Conservation (phyloP, 2,113 vertebrate genomes). For the Aphyosemion australe region DNA sequence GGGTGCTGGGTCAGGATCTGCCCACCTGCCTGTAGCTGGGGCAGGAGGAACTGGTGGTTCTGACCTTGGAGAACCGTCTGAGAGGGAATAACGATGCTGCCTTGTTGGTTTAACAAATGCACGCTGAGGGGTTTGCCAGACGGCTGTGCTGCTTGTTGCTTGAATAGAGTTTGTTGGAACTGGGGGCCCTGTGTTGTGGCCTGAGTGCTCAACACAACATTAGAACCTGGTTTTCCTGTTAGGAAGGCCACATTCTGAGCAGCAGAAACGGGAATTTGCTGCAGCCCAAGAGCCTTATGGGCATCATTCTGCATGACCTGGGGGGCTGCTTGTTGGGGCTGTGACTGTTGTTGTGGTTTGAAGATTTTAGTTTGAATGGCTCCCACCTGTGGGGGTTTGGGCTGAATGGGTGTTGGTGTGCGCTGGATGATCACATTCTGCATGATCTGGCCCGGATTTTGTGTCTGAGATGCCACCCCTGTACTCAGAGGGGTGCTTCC, state of each 20-base stretch:
- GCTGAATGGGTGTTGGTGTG: conserved; percentile 95
- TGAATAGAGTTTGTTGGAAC: conserved; percentile 87
- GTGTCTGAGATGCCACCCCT: conserved; percentile 70
- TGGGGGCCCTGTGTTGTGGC: conserved; percentile 74
- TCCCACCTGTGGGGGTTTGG: conserved; percentile 87
- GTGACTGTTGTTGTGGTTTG: conserved; percentile 68
- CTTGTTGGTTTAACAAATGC: conserved; percentile 90
- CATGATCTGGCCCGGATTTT: conserved; percentile 84
- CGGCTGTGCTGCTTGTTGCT: conserved; percentile 78
- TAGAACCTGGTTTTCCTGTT: conserved; percentile 86
- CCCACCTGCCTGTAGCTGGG: conserved; percentile 85
- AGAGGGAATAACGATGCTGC: conserved; percentile 94
- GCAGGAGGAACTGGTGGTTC: conserved; percentile 93
- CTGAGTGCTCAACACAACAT: conserved; percentile 87
- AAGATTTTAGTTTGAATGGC: conserved; percentile 90
- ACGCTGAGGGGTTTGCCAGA: conserved; percentile 91
- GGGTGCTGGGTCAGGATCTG: conserved; percentile 89
- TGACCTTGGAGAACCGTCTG: conserved; percentile 88
- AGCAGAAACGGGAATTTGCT: conserved; percentile 82
- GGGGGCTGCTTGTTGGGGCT: conserved; percentile 70
- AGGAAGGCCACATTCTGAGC: conserved; percentile 91
- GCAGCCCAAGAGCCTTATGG: conserved; percentile 81
- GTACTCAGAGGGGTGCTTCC: conserved; percentile 67
- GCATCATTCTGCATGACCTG: conserved; percentile 86
- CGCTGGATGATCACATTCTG: conserved; percentile 94